Evolutionary conservation across 2,113 vertebrate genomes (phyloP), one percentile per base, ranked within the genome.

Genomic region (Isurus oxyrinchus): DNA sequence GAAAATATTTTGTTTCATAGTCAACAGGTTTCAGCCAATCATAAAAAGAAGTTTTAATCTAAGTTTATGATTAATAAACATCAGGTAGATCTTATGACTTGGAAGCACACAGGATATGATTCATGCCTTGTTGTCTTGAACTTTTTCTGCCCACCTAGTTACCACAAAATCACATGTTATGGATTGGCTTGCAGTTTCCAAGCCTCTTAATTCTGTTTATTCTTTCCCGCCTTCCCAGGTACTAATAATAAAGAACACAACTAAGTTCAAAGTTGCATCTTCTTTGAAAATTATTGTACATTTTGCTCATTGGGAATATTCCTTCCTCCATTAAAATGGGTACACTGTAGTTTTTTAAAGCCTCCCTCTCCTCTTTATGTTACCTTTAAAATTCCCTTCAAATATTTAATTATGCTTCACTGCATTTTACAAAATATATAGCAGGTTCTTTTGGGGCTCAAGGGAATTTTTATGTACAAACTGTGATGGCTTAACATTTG

Each of bases 401-500:
- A 91, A 40, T 8, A 63, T 49, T 94, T 63, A 10, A 93, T 84
- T 21, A 84, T 0, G 6, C 61, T 94, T 94, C n/a, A n/a, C 35
- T 40, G 16, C 23, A 31, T 66, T 91, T 91, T 59, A 59, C 3
- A 25, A 44, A 59, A 59, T 59, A 57, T 35, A 55, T 14, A 90
- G 27, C 25, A 31, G 21, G 44, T 90, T 57, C 55, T 90, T 67
- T 94, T 25, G 16, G 2, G 23, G 59, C 27, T 61, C 14, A 5
- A 6, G 16, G n/a, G 23, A 67, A 53, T 72, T 23, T 11, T 40
- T 95, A 40, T 90, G 27, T 10, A 57, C 13, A 31, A 95, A 95
- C 25, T 16, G 10, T 72, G 55, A 76, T 72, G 5, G 44, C 76
- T 69, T 49, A 16, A 53, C 57, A 96, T 96, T 96, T 94, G 97